A percentile compares a stretch with the other conserved stretches of the same genome.
Conservation (phyloP, 2,113 vertebrate species). For the Athene cunicularia region DNA sequence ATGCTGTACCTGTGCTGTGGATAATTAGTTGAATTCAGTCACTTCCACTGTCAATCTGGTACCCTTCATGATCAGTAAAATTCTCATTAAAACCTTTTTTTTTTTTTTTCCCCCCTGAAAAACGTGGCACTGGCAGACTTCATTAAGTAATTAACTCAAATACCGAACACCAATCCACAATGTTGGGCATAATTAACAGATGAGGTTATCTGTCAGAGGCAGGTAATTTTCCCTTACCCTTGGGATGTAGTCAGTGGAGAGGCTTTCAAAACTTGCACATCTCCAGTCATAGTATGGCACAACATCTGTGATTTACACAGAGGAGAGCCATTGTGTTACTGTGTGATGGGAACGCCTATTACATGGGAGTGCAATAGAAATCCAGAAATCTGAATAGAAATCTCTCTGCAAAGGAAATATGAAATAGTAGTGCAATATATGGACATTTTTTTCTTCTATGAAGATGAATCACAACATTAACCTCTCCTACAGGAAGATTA, state of each 20-base stretch:
- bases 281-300: background rate
- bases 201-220: background rate
- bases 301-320: background rate
- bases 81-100: slow-evolving; percentile 11
- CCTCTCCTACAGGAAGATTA: background rate
- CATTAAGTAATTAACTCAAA: slow-evolving; percentile 15
- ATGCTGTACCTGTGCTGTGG: background rate
- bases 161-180: background rate
- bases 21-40: background rate
- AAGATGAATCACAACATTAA: background rate
- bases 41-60: background rate
- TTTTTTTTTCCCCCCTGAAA: background rate
- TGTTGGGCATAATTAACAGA: slow-evolving; percentile 8
- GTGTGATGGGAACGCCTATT: background rate
- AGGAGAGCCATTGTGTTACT: background rate
- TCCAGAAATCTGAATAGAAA: background rate
- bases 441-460: background rate
- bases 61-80: background rate
- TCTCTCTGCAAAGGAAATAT: background rate
- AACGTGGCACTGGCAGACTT: background rate
- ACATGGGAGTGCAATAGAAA: background rate
- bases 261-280: background rate
- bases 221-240: slow-evolving; percentile 8
- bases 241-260: background rate
- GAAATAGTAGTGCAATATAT: background rate